Evolutionary conservation across 2,888 invertebrate genomes (phyloP).

Genomic region (Diaprepes abbreviatus): DNA sequence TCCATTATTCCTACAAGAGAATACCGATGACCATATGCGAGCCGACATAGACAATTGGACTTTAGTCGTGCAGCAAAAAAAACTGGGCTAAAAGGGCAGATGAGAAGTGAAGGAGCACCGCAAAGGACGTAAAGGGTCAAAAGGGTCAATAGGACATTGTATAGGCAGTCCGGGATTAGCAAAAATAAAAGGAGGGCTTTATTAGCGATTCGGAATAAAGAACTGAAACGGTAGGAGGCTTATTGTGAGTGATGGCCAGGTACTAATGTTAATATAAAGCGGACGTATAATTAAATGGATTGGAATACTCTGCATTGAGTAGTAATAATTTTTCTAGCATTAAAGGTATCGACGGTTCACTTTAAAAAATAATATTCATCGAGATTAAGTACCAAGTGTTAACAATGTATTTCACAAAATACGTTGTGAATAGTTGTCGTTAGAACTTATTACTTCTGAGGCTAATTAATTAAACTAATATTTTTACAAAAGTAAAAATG

Average conservation of each 20-base stretch:
- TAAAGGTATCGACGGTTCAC: too few relatives aligned
- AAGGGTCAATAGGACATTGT: slow-evolving; percentile 37
- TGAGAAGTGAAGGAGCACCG: slow-evolving; percentile 37
- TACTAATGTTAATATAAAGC: slow-evolving; percentile 7
- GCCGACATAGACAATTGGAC: slow-evolving; percentile 28
- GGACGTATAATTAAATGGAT: background rate
- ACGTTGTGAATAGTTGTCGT: too few relatives aligned
- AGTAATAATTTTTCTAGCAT: too few relatives aligned
- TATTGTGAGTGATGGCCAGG: slow-evolving; percentile 16
- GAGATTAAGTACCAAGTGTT: too few relatives aligned
- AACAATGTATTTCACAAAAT: too few relatives aligned
- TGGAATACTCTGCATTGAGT: too few relatives aligned
- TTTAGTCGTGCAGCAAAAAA: slow-evolving; percentile 7
- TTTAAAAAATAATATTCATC: too few relatives aligned
- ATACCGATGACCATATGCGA: slow-evolving; percentile 42
- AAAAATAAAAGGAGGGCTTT: slow-evolving; percentile 37
- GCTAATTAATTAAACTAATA: too few relatives aligned
- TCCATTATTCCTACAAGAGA: slow-evolving; percentile 5
- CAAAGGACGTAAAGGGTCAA: slow-evolving; percentile 35
- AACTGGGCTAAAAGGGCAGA: slow-evolving; percentile 42
- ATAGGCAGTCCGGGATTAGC: slow-evolving; percentile 39
- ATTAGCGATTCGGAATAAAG: slow-evolving; percentile 14
- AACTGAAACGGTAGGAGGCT: slow-evolving; percentile 12
- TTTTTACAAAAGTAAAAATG: too few relatives aligned
- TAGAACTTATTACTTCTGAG: too few relatives aligned